Conservation (phyloP, 2,113 vertebrate genomes). For the Clarias macrocephalus region DNA sequence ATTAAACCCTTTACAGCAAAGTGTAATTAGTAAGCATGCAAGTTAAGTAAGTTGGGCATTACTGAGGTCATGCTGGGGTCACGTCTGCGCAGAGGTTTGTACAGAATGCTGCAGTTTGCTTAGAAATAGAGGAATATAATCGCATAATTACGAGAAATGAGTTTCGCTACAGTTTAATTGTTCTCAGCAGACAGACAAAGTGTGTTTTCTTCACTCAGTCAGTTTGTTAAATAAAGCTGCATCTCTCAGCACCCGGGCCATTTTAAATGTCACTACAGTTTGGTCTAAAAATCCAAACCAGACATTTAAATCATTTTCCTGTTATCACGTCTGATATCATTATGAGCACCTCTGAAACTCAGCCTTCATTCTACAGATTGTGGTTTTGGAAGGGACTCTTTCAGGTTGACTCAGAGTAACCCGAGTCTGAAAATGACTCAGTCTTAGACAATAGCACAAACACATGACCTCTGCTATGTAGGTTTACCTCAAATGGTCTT, state of each 20-base stretch:
- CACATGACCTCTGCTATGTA: neutral
- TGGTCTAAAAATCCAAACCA: neutral
- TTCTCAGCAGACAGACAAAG: neutral
- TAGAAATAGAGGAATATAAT: neutral
- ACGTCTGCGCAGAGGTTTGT: neutral
- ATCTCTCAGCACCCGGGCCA: neutral
- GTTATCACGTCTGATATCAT: neutral
- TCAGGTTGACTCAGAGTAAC: neutral
- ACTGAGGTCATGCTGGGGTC: neutral
- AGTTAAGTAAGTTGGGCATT: neutral
- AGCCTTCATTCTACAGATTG: neutral
- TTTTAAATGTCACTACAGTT: slow-evolving; percentile 1
- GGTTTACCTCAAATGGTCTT: neutral
- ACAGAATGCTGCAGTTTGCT: neutral
- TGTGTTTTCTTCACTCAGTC: neutral
- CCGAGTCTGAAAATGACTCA: neutral
- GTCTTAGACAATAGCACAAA: neutral
- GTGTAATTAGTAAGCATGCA: slow-evolving; percentile 14
- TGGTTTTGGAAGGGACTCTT: neutral
- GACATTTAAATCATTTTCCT: slow-evolving; percentile 1
- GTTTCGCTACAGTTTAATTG: neutral
- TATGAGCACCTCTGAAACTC: neutral
- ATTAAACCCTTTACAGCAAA: neutral
- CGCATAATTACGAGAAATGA: neutral
- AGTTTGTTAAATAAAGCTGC: neutral